A percentile compares a stretch with the other conserved stretches of the same genome.
phyloP scores from a whole-genome alignment of 92 coral and sea anemone species.

The Parazoanthus atlanticus region DNA sequence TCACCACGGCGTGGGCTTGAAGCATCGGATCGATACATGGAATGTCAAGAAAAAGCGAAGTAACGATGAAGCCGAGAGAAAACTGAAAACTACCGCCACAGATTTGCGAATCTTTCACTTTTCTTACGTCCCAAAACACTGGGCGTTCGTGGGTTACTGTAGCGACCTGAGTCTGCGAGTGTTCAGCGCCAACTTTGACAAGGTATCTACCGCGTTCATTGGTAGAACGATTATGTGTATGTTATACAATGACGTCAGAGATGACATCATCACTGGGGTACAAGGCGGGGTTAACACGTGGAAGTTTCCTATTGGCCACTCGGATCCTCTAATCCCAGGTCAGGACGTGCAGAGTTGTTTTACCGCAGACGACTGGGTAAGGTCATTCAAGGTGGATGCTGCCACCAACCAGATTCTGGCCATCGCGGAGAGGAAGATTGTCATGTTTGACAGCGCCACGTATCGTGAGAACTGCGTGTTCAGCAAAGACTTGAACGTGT shows the following conservation, averaged over 20 bases:
- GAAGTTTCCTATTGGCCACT: conserved; percentile 91
- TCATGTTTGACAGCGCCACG: conserved; percentile 63
- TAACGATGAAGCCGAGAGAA: conserved; percentile 47
- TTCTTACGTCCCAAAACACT: conserved; percentile 69
- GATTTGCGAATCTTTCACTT: conserved; percentile 71
- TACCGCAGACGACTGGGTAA: conserved; percentile 83
- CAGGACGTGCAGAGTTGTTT: conserved; percentile 74
- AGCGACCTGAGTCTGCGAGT: conserved; percentile 77
- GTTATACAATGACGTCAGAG: conserved; percentile 79
- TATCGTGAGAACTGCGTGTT: conserved; percentile 70
- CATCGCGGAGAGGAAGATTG: conserved; percentile 80
- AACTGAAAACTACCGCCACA: conserved; percentile 51
- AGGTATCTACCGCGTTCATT: conserved; percentile 70
- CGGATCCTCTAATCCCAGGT: conserved; percentile 86
- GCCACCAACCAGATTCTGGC: conserved; percentile 74
- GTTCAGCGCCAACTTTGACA: conserved; percentile 73
- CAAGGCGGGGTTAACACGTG: conserved; percentile 92
- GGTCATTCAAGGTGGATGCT: conserved; percentile 70
- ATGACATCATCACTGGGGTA: conserved; percentile 84
- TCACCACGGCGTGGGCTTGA: conserved; percentile 95
- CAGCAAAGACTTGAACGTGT: conserved; percentile 69
- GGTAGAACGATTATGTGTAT: conserved; percentile 77
- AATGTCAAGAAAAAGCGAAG: conserved; percentile 66
- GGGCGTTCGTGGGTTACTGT: conserved; percentile 78
- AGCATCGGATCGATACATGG: conserved; percentile 87